Evolutionary conservation across 1,140 invertebrate genomes (phyloP), one percentile per base, ranked within the genome.

Genomic region (Anagrus nilaparvatae): DNA sequence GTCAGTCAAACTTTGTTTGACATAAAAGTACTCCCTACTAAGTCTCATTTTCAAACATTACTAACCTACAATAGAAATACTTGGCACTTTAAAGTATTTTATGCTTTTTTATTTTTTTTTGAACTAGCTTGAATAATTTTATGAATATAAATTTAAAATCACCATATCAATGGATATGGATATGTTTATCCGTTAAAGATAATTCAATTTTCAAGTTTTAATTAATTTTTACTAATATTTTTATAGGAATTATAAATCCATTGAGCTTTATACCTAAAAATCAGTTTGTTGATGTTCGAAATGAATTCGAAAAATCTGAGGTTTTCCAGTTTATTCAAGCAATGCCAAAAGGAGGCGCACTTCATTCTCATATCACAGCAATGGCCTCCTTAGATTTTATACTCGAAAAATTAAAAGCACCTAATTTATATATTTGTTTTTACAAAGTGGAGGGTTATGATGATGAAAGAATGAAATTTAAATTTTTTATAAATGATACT

Each of bases 331-430:
- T 87, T 5, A 76, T 89, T n/a, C 65, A 73, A 44, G 61, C 65
- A 19, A 75, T 84, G 67, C 81, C 81, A 1, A 81, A 82, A 68
- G 85, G 83, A 18, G 77, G 74, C 0, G 75, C 75, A 1, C 65
- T 89, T 0, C 86, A 88, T 54, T 60, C 75, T 1, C 85, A 88
- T 51, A 77, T 84, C 35, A 72, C 75, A 7, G 74, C 78, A 0
- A 64, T 81, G 0, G 71, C 75, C 0, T 77, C 77, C 3, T 59
- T 71, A 0, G 74, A 81, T 39, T 89, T 77, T 61, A 47, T 88
- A 2, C 64, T 83, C 10, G 50, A 67, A 5, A 77, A 82, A 36
- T 64, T 82, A 13, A 81, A 81, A 51, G 71, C 72, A 41, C 67
- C 77, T 0, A 64, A 84, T 55, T 60, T 87, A 17, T 82, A 84